phyloP scores from a whole-genome alignment of 2,797 vertebrate species.

The Amblyopsis hoosieri region DNA sequence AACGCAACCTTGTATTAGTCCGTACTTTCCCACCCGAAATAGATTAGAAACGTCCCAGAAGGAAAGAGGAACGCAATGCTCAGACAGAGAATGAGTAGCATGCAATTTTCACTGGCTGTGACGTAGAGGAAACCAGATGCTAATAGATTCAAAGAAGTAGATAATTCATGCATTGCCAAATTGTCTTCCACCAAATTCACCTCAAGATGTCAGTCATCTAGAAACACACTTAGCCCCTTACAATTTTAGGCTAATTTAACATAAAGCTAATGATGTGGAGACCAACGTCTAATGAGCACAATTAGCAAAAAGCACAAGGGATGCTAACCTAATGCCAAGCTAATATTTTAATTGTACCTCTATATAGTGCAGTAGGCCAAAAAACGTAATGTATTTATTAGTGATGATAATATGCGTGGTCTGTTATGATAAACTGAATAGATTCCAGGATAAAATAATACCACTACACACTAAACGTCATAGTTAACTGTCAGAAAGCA shows the following conservation, averaged over 20 bases:
- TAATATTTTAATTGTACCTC: background rate
- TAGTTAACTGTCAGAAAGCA: background rate
- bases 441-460: too few relatives aligned
- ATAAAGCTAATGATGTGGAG: too few relatives aligned
- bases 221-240: background rate
- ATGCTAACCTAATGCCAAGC: too few relatives aligned
- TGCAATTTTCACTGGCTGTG: background rate
- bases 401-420: too few relatives aligned
- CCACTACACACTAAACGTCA: too few relatives aligned
- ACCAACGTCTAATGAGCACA: too few relatives aligned
- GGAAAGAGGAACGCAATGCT: background rate
- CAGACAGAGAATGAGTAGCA: background rate
- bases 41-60: conserved; percentile 6
- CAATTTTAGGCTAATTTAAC: too few relatives aligned
- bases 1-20: background rate
- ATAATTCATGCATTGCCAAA: background rate
- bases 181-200: background rate
- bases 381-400: too few relatives aligned
- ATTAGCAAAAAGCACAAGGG: too few relatives aligned
- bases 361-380: too few relatives aligned
- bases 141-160: background rate
- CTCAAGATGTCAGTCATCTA: conserved; percentile 11
- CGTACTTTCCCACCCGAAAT: too few relatives aligned
- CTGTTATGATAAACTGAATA: too few relatives aligned
- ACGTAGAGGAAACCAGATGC: background rate